Conservation (phyloP, 2,888 invertebrate genomes). For the Oscheius onirici region DNA sequence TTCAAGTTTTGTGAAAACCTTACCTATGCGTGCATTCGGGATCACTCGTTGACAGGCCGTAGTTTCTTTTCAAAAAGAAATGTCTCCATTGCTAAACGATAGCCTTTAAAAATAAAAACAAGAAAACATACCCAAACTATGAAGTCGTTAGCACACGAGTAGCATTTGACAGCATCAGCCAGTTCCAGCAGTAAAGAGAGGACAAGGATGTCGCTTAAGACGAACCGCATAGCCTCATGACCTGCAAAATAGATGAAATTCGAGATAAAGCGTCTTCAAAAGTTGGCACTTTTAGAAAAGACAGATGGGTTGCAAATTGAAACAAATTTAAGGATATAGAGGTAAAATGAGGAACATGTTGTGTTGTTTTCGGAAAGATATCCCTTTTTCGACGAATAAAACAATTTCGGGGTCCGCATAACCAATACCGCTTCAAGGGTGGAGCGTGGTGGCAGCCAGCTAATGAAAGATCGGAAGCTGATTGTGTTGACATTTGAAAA, state of each 20-base stretch:
- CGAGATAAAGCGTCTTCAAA: background rate
- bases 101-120: background rate
- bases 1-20: background rate
- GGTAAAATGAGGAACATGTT: background rate
- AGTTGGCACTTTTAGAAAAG: background rate
- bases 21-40: conserved; percentile 54
- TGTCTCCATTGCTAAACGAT: conserved; percentile 67
- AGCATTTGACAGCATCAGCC: conserved; percentile 55
- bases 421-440: no score
- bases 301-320: no score
- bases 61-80: conserved; percentile 66
- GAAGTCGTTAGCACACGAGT: conserved; percentile 68
- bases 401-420: background rate
- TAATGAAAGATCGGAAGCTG: conserved; percentile 6
- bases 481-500: background rate
- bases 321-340: no score
- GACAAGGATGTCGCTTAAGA: conserved; percentile 7
- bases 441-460: background rate
- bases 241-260: background rate
- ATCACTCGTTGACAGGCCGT: conserved; percentile 59
- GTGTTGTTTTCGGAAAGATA: background rate
- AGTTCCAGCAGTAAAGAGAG: conserved; percentile 7
- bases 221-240: conserved; percentile 32
- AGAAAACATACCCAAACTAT: conserved; percentile 62
- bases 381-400: background rate